Evolutionary conservation across 2,113 vertebrate genomes (phyloP).

Genomic region (Cyphomyrus discorhynchus): DNA sequence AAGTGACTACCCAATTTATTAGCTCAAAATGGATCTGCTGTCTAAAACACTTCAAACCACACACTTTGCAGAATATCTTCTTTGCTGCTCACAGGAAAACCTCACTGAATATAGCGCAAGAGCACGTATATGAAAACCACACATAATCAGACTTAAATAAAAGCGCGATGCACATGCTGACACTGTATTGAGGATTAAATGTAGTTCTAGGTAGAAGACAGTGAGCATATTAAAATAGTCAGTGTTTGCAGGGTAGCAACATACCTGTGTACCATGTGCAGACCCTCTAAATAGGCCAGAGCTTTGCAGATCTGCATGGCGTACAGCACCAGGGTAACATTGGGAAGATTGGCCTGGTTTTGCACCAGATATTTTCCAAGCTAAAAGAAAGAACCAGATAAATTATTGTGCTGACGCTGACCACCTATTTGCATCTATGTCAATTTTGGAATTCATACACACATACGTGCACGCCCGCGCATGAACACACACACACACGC

Average conservation of each 20-base stretch:
- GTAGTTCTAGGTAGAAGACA: neutral
- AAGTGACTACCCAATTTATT: neutral
- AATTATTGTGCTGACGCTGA: neutral
- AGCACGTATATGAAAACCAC: neutral
- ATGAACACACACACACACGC: neutral
- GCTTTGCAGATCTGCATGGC: constrained; percentile 88
- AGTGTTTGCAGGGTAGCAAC: neutral
- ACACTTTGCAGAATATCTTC: neutral
- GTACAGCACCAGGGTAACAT: constrained; percentile 73
- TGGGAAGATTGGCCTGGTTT: constrained; percentile 65
- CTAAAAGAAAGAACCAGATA: constrained; percentile 46
- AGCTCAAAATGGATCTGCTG: neutral
- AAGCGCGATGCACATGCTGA: neutral
- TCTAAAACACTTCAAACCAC: neutral
- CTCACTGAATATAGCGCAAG: neutral
- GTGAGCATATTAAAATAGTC: neutral
- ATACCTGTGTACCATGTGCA: constrained; percentile 87
- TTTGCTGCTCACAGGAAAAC: neutral
- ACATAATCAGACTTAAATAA: neutral
- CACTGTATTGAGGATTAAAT: neutral
- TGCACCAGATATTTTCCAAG: constrained; percentile 79
- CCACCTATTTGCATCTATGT: neutral
- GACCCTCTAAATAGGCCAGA: constrained; percentile 81
- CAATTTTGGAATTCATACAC: neutral
- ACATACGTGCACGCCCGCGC: neutral